phyloP scores from a whole-genome alignment of 2,797 vertebrate genomes.

The Chiroxiphia lanceolata region DNA sequence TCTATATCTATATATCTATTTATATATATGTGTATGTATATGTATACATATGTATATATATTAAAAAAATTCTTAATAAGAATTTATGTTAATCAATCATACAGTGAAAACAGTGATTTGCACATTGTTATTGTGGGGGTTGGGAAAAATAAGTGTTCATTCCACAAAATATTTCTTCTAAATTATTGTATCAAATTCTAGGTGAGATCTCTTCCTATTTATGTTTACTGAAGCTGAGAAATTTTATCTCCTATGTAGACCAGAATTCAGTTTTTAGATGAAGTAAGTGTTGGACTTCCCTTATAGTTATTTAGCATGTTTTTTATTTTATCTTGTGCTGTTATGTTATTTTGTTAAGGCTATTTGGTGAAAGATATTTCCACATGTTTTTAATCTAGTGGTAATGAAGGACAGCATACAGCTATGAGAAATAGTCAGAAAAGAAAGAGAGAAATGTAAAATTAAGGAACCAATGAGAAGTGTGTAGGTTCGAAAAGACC shows the following conservation, averaged over 20 bases:
- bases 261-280: neutral
- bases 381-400: neutral
- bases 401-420: neutral
- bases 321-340: neutral
- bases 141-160: neutral
- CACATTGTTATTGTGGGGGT: fast-evolving
- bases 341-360: neutral
- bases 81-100: neutral
- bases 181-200: neutral
- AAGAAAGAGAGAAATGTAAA: neutral
- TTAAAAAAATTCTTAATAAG: neutral
- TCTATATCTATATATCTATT: no score
- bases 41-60: neutral
- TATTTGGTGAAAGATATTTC: neutral
- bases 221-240: neutral
- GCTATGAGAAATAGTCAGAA: neutral
- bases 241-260: neutral
- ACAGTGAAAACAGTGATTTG: neutral
- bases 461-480: neutral
- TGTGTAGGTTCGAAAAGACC: neutral
- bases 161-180: neutral
- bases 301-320: neutral
- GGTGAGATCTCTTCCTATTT: neutral
- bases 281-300: neutral
- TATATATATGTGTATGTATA: no score